Percentiles rank a stretch among this genome's conserved stretches.
phyloP scores from a whole-genome alignment of 2,888 invertebrate species.

The Ctena decussata region DNA sequence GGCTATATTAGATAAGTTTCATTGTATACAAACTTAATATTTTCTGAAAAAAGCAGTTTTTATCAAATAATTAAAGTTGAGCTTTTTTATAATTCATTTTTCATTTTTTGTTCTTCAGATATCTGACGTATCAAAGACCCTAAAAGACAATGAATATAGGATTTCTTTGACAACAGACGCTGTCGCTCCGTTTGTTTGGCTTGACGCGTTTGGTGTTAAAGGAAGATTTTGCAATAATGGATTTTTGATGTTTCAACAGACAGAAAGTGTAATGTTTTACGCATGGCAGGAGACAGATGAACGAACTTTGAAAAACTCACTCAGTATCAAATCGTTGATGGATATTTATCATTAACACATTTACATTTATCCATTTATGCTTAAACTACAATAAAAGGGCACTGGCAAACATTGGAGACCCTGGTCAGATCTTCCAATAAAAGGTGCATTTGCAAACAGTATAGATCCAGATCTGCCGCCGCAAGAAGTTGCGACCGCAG shows the following conservation, averaged over 20 bases:
- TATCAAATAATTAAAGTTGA: too few species aligned
- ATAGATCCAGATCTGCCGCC: too few species aligned
- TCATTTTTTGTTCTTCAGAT: conserved; percentile 70
- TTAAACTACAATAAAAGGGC: too few species aligned
- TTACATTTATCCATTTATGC: too few species aligned
- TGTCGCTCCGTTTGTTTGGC: conserved; percentile 86
- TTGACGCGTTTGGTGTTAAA: conserved; percentile 80
- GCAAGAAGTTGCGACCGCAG: too few species aligned
- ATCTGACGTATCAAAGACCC: conserved; percentile 57
- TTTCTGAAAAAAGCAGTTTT: too few species aligned
- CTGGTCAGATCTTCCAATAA: too few species aligned
- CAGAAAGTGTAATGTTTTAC: conserved; percentile 69
- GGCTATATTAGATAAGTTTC: too few species aligned
- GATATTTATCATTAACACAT: conserved; percentile 70
- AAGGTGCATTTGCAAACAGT: too few species aligned
- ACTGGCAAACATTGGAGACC: too few species aligned
- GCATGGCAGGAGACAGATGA: conserved; percentile 69
- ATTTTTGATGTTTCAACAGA: conserved; percentile 87
- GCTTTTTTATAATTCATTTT: too few species aligned
- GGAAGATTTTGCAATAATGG: conserved; percentile 94
- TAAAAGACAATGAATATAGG: conserved; percentile 51
- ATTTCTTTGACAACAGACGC: conserved; percentile 74
- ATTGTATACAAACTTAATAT: too few species aligned
- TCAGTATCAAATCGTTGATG: conserved; percentile 73
- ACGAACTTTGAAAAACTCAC: conserved; percentile 44